Evolutionary conservation across 2,113 vertebrate genomes (phyloP).

Genomic region (Zosterops lateralis): DNA sequence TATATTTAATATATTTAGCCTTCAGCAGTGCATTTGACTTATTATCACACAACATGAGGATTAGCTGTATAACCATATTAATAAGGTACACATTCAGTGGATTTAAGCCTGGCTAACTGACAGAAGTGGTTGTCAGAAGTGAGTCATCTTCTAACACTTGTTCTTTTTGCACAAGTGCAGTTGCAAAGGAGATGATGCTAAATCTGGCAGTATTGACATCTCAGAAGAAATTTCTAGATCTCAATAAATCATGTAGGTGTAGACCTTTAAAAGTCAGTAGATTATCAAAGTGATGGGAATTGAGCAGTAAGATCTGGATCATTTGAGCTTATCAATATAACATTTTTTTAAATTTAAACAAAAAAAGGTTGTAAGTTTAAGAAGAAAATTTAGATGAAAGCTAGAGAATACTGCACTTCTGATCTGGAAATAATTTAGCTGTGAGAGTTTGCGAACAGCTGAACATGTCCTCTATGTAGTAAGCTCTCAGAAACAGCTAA

Average conservation of each 20-base stretch:
- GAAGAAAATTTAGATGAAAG: neutral
- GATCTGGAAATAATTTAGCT: conserved; percentile 5
- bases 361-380: neutral
- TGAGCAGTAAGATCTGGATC: neutral
- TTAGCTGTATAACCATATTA: conserved; percentile 19
- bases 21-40: neutral
- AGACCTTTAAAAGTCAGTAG: neutral
- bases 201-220: neutral
- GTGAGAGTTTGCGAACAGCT: neutral
- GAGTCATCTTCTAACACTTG: neutral
- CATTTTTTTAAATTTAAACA: neutral
- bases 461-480: neutral
- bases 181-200: neutral
- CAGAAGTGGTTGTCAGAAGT: neutral
- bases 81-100: neutral
- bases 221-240: neutral
- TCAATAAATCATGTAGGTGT: neutral
- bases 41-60: neutral
- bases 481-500: neutral
- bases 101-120: neutral
- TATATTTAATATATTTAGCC: neutral
- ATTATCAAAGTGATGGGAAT: neutral
- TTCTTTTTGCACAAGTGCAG: neutral
- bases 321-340: neutral
- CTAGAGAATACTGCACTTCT: neutral